phyloP scores from a whole-genome alignment of 2,888 invertebrate genomes.

The Conops quadrifasciatus region DNA sequence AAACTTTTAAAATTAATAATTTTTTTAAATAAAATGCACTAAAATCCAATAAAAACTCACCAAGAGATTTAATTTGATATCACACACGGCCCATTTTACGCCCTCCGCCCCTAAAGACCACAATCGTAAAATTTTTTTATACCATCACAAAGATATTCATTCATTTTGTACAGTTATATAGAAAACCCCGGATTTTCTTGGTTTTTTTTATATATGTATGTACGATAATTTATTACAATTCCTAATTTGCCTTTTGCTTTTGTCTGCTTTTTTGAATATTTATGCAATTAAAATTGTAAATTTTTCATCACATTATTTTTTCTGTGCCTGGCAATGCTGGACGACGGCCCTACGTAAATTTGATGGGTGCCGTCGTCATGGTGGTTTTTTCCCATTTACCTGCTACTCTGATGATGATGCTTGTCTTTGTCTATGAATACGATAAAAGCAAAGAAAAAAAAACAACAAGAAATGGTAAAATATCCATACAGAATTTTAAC shows the following conservation, averaged over 20 bases:
- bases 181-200: too few species aligned
- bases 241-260: slow-evolving; percentile 7
- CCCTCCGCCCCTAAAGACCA: too few species aligned
- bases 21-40: too few species aligned
- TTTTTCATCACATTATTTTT: slow-evolving; percentile 1
- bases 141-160: too few species aligned
- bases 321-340: background rate
- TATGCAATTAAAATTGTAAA: slow-evolving; percentile 35
- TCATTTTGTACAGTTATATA: too few species aligned
- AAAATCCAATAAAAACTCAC: too few species aligned
- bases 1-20: too few species aligned
- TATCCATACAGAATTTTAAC: too few species aligned
- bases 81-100: too few species aligned
- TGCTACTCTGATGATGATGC: background rate
- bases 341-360: background rate
- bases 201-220: background rate
- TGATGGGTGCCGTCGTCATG: too few species aligned
- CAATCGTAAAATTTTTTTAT: too few species aligned
- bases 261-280: slow-evolving; percentile 27
- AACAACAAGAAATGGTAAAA: background rate
- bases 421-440: background rate
- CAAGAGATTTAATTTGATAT: too few species aligned
- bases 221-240: background rate
- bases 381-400: background rate
- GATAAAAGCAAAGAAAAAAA: background rate